Conservation (phyloP, 2,888 invertebrate species). For the Taenaris catops region DNA sequence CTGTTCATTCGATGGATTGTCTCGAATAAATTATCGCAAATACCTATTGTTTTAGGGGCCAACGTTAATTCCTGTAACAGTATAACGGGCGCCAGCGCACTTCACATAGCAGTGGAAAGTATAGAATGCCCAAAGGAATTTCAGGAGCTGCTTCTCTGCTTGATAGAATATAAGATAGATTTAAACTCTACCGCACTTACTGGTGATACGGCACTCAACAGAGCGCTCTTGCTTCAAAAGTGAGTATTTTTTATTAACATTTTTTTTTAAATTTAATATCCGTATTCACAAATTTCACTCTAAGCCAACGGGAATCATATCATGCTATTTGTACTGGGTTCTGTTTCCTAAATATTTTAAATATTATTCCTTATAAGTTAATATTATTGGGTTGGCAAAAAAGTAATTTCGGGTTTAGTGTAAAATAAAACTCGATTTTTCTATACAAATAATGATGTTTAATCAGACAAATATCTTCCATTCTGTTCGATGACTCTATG, state of each 20-base stretch:
- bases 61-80: conserved; percentile 72
- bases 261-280: neutral
- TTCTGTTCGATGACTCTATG: too few relatives aligned
- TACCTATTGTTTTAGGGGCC: conserved; percentile 74
- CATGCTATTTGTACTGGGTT: too few relatives aligned
- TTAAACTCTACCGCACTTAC: conserved; percentile 62
- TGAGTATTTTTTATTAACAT: conserved; percentile 36
- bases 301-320: neutral
- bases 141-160: conserved; percentile 67
- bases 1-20: too few relatives aligned
- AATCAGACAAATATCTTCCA: too few relatives aligned
- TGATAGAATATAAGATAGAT: conserved; percentile 63
- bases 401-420: too few relatives aligned
- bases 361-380: too few relatives aligned
- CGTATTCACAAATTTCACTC: neutral
- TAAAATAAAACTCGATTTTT: too few relatives aligned
- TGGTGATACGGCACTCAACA: conserved; percentile 74
- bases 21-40: too few relatives aligned
- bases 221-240: conserved; percentile 71
- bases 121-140: conserved; percentile 69
- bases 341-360: too few relatives aligned
- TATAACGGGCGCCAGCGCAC: conserved; percentile 74
- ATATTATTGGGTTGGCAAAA: too few relatives aligned
- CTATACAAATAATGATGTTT: too few relatives aligned
- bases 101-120: conserved; percentile 82